Evolutionary conservation across 2,888 invertebrate species (phyloP).

Genomic region (Idaea aversata): DNA sequence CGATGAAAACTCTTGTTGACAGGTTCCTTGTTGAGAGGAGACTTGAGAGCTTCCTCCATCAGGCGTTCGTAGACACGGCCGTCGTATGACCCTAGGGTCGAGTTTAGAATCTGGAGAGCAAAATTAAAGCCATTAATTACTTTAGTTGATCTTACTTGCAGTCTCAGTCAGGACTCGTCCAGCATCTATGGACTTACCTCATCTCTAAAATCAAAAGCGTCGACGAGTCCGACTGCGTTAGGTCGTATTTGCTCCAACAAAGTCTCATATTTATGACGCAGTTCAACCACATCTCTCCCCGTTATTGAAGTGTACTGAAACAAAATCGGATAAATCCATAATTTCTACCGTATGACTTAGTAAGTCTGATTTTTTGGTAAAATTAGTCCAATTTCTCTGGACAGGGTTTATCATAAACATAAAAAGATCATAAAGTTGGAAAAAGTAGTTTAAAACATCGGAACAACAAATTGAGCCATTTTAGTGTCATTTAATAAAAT

Average conservation of each 20-base stretch:
- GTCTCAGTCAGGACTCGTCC: neutral
- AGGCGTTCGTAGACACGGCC: slow-evolving; percentile 91
- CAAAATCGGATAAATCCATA: neutral
- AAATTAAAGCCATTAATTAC: neutral
- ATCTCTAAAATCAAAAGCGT: slow-evolving; percentile 92
- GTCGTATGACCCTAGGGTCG: slow-evolving; percentile 89
- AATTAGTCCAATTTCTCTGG: slow-evolving; percentile 39
- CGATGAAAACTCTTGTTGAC: slow-evolving; percentile 87
- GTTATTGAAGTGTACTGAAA: slow-evolving; percentile 82
- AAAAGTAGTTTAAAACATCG: too few species aligned
- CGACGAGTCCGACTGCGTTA: slow-evolving; percentile 93
- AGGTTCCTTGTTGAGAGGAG: slow-evolving; percentile 88
- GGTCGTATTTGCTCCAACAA: slow-evolving; percentile 87
- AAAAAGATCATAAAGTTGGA: too few species aligned
- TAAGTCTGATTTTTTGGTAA: too few species aligned
- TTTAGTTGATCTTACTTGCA: too few species aligned
- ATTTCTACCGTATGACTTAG: neutral
- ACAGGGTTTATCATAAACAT: too few species aligned
- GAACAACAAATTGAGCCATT: too few species aligned
- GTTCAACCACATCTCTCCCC: slow-evolving; percentile 66
- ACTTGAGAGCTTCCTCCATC: slow-evolving; percentile 88
- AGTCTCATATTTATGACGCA: slow-evolving; percentile 85
- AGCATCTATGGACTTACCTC: slow-evolving; percentile 64
- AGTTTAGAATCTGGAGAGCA: slow-evolving; percentile 75
- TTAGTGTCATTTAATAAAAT: too few species aligned